These are phyloP conservation scores for Tauraco erythrolophus DNA, from an alignment of 2,113 vertebrate species.

Conservation along the genomic window DNA sequence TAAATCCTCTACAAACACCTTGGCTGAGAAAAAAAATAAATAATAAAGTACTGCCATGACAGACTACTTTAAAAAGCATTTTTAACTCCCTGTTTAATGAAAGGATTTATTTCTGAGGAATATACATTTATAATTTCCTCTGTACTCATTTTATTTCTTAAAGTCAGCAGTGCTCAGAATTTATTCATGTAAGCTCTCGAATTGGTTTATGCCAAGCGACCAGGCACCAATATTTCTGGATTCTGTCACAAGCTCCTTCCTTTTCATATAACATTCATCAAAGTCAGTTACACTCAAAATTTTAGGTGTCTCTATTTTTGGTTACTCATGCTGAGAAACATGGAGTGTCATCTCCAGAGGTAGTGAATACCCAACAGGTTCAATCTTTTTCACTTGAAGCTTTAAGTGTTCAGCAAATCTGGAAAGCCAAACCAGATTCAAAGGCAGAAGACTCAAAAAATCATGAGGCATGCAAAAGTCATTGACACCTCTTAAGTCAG, in stretches of 20 bases:
- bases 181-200: background rate
- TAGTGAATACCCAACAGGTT: constrained; percentile 3
- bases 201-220: background rate
- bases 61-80: background rate
- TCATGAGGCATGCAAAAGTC: background rate
- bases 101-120: background rate
- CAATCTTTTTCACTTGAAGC: background rate
- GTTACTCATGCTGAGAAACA: constrained; percentile 5
- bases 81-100: background rate
- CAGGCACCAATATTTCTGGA: background rate
- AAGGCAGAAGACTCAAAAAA: background rate
- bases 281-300: background rate
- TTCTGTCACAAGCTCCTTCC: constrained; percentile 5
- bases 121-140: background rate
- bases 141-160: background rate
- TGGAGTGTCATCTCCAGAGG: background rate
- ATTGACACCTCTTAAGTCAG: background rate
- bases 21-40: background rate
- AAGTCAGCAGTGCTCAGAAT: background rate
- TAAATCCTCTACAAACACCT: background rate
- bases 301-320: background rate
- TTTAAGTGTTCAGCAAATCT: background rate
- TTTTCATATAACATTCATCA: constrained; percentile 14
- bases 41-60: background rate
- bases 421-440: background rate